Evolutionary conservation across 2,888 invertebrate species (phyloP).

Genomic region (Spatulosminthurus flaviceps): DNA sequence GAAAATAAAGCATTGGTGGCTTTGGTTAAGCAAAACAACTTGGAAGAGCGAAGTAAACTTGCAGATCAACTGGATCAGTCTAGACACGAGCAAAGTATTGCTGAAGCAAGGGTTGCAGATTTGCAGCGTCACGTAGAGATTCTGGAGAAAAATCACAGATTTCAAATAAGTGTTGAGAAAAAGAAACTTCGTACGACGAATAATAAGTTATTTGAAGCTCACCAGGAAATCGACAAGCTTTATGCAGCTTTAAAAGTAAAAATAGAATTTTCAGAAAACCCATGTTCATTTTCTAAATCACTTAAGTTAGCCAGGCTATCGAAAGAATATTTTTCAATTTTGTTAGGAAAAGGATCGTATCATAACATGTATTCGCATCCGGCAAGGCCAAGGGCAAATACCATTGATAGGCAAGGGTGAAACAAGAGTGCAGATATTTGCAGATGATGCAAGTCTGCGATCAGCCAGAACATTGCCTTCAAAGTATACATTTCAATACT

Average conservation of each 20-base stretch:
- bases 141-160: slow-evolving; percentile 56
- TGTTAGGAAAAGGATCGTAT: slow-evolving; percentile 55
- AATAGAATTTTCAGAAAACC: no score
- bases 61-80: slow-evolving; percentile 52
- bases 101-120: slow-evolving; percentile 51
- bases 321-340: neutral
- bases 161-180: slow-evolving; percentile 53
- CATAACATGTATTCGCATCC: slow-evolving; percentile 55
- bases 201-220: slow-evolving; percentile 51
- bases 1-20: slow-evolving; percentile 50
- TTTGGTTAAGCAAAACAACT: slow-evolving; percentile 54
- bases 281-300: no score
- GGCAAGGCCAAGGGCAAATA: slow-evolving; percentile 31
- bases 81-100: slow-evolving; percentile 47
- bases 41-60: slow-evolving; percentile 54
- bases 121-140: slow-evolving; percentile 56
- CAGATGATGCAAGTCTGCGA: slow-evolving; percentile 23
- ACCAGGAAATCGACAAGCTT: slow-evolving; percentile 51
- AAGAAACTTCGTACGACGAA: slow-evolving; percentile 51
- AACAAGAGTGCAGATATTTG: neutral
- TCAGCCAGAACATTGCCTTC: slow-evolving; percentile 30
- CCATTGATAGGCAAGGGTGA: slow-evolving; percentile 1
- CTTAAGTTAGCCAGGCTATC: no score
- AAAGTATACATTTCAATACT: neutral
- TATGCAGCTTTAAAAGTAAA: slow-evolving; percentile 48